Percentiles rank a stretch among this genome's conserved stretches.
phyloP scores from a whole-genome alignment of 2,113 vertebrate species.

The Excalfactoria chinensis region DNA sequence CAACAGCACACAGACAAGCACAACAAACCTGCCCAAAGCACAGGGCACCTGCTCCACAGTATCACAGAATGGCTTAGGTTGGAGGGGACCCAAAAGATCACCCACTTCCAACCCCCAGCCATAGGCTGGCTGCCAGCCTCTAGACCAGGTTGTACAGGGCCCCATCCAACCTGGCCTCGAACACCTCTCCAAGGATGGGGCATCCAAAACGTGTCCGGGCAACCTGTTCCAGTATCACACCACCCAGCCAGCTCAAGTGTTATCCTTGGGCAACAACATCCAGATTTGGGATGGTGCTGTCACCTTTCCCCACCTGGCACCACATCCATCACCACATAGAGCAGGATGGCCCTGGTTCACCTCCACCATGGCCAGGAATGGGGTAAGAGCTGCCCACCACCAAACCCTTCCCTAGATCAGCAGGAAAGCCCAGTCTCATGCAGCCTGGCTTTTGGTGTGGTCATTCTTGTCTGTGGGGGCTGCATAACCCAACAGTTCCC shows the following conservation, averaged over 20 bases:
- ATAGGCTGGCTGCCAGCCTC: too few relatives aligned
- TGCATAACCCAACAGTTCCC: background rate
- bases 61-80: too few relatives aligned
- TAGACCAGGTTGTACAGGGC: too few relatives aligned
- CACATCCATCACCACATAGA: background rate
- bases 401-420: background rate
- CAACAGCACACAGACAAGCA: background rate
- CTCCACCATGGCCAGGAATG: background rate
- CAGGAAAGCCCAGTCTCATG: background rate
- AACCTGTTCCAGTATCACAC: too few relatives aligned
- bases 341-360: background rate
- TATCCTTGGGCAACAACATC: background rate
- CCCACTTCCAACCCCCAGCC: too few relatives aligned
- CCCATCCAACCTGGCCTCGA: too few relatives aligned
- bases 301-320: background rate
- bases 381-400: background rate
- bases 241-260: background rate
- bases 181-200: too few relatives aligned
- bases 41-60: background rate
- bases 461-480: background rate
- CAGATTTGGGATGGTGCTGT: background rate
- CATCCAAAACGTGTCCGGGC: too few relatives aligned
- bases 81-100: too few relatives aligned
- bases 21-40: fast-evolving
- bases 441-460: background rate